Conservation (phyloP, 2,113 vertebrate genomes). For the Vombatus ursinus region DNA sequence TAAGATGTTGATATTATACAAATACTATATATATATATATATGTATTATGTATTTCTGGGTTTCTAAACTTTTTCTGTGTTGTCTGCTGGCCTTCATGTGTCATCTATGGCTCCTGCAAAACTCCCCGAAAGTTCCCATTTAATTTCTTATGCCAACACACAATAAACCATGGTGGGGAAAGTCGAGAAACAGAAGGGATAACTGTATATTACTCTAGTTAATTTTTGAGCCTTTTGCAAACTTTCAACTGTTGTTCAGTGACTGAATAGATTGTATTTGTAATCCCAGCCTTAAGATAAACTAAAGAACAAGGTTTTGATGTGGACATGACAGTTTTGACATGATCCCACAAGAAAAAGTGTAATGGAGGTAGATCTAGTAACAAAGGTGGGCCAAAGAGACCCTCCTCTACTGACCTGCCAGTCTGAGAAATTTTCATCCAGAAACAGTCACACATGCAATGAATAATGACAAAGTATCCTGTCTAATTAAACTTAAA, state of each 20-base stretch:
- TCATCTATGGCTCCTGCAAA: not conserved
- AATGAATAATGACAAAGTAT: not conserved
- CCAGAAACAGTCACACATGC: not conserved
- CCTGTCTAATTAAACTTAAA: not conserved
- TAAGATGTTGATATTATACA: too few species aligned
- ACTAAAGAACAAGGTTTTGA: not conserved
- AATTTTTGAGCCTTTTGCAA: not conserved
- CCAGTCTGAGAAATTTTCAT: not conserved
- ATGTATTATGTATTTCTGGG: too few species aligned
- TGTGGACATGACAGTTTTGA: not conserved
- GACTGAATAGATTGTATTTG: not conserved
- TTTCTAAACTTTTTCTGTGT: too few species aligned
- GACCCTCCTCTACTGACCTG: not conserved
- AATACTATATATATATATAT: too few species aligned
- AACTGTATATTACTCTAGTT: not conserved
- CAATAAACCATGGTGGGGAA: not conserved
- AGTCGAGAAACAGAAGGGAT: not conserved
- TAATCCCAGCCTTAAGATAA: not conserved
- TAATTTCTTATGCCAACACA: not conserved
- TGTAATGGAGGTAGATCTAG: not conserved
- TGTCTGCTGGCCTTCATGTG: not conserved
- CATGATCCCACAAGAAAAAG: not conserved
- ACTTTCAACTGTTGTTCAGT: not conserved
- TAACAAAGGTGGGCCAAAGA: not conserved
- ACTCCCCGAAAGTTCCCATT: not conserved